These are phyloP conservation scores for Ailurus styani DNA, from an alignment of 2,113 vertebrate species.

Conservation along the genomic window DNA sequence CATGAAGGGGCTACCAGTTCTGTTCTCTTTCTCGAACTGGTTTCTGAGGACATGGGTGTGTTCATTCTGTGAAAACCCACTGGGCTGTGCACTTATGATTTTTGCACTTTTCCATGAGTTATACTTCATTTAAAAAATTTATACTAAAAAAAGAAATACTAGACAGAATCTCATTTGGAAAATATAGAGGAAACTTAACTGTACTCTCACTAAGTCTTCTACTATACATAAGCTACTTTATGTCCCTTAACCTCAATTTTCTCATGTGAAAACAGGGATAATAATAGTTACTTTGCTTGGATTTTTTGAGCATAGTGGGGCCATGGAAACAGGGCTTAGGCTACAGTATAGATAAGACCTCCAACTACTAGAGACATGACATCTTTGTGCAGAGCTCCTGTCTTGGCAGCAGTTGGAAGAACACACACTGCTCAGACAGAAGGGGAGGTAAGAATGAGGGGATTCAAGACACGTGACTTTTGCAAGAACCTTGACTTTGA, in stretches of 20 bases:
- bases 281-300: background rate
- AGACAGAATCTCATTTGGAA: background rate
- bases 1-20: background rate
- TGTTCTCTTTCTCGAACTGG: background rate
- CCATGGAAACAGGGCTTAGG: background rate
- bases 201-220: background rate
- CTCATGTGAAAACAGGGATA: background rate
- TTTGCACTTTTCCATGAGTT: background rate
- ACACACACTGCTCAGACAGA: background rate
- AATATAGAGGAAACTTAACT: background rate
- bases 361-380: background rate
- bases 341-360: background rate
- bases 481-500: background rate
- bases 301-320: background rate
- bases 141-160: background rate
- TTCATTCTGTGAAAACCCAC: background rate
- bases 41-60: background rate
- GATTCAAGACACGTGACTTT: background rate
- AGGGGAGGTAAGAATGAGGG: background rate
- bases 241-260: background rate
- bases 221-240: background rate
- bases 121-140: background rate
- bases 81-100: background rate
- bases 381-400: background rate
- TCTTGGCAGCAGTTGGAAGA: background rate